Evolutionary conservation across 1,140 invertebrate genomes (phyloP).

Genomic region (Parasteatoda tepidariorum): DNA sequence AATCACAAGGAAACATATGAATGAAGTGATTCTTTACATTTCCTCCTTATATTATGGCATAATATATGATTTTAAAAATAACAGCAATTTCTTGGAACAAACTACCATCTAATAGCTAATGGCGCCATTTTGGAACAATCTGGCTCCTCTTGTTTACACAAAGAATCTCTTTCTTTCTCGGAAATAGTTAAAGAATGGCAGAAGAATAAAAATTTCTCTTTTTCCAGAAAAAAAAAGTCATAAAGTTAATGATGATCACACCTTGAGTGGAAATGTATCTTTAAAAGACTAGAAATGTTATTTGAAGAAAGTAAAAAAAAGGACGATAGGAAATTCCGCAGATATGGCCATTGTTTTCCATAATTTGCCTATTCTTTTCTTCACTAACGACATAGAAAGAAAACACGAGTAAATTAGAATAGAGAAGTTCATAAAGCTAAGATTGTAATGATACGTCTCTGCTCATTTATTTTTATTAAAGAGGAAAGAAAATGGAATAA

Average conservation of each 20-base stretch:
- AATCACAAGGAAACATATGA: too few species aligned
- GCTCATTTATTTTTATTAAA: too few species aligned
- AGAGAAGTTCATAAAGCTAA: too few species aligned
- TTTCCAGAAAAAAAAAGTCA: constrained; percentile 17
- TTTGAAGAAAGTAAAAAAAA: background rate
- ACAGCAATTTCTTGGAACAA: background rate
- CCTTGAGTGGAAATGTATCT: background rate
- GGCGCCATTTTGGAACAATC: constrained; percentile 41
- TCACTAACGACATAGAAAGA: too few species aligned
- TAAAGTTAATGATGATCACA: constrained; percentile 54
- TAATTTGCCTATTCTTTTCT: too few species aligned
- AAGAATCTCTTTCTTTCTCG: constrained; percentile 2
- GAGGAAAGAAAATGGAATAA: too few species aligned
- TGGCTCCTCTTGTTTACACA: constrained; percentile 52
- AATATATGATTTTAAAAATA: too few species aligned
- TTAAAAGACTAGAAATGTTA: constrained; percentile 1
- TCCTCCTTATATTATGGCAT: too few species aligned
- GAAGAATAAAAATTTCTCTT: constrained; percentile 28
- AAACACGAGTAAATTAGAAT: too few species aligned
- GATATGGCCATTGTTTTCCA: background rate
- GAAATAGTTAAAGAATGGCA: background rate
- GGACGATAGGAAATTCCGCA: background rate
- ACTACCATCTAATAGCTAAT: constrained; percentile 43
- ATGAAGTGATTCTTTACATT: too few species aligned
- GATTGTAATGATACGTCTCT: too few species aligned